phyloP scores from a whole-genome alignment of 2,888 invertebrate genomes.

The Tiliacea citrago region DNA sequence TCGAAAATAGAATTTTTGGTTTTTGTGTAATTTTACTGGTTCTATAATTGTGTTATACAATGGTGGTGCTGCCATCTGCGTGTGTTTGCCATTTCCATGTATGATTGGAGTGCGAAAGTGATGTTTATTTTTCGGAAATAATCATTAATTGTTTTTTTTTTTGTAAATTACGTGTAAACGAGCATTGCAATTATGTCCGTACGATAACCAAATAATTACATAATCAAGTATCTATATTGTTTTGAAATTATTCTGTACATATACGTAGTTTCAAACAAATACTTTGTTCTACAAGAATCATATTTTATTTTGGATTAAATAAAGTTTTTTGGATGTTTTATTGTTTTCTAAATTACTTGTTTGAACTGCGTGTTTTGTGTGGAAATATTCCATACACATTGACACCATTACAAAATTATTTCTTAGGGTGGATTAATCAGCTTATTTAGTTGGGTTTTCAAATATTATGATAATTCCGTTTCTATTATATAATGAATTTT shows the following conservation, averaged over 20 bases:
- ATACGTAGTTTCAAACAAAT: neutral
- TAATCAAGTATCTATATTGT: conserved; percentile 10
- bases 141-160: neutral
- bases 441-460: conserved; percentile 57
- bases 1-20: neutral
- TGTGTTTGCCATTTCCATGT: neutral
- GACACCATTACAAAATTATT: conserved; percentile 19
- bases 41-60: neutral
- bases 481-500: conserved; percentile 3
- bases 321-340: neutral
- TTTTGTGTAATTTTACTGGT: neutral
- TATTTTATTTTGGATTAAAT: neutral
- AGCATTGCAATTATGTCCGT: neutral
- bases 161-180: neutral
- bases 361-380: neutral
- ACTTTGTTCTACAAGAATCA: neutral
- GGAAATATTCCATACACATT: conserved; percentile 16
- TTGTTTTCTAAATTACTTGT: neutral
- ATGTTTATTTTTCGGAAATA: neutral
- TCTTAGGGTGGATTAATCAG: conserved; percentile 33
- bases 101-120: neutral
- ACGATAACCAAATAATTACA: no score
- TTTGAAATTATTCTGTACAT: neutral
- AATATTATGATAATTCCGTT: conserved; percentile 15
- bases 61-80: conserved; percentile 4